Percentiles rank a stretch among this genome's conserved stretches.
These are phyloP conservation scores for Oopsacas minuta DNA, from an alignment of 37 sponge, comb jelly and placozoan species.

Conservation along the genomic window DNA sequence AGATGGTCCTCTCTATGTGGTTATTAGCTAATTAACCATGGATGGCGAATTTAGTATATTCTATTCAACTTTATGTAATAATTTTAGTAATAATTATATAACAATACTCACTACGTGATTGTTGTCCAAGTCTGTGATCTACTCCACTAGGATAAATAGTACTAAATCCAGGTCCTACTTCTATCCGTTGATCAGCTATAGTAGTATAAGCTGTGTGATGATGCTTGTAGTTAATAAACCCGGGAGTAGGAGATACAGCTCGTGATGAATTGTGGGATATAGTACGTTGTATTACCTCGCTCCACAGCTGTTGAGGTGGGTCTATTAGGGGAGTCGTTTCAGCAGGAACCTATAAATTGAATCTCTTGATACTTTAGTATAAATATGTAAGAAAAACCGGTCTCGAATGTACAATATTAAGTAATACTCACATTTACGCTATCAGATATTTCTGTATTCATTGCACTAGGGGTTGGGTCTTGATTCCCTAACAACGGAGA, in stretches of 20 bases:
- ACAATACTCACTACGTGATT: neutral
- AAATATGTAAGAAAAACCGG: too few relatives aligned
- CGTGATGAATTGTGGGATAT: neutral
- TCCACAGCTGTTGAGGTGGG: conserved; percentile 9
- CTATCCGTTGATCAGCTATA: neutral
- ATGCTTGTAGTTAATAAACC: neutral
- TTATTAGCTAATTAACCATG: too few relatives aligned
- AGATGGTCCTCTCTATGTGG: too few relatives aligned
- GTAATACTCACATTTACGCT: too few relatives aligned
- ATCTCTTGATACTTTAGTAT: too few relatives aligned
- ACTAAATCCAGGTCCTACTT: neutral
- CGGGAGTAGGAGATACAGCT: neutral
- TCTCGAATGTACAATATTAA: too few relatives aligned
- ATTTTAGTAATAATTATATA: too few relatives aligned
- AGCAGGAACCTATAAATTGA: neutral
- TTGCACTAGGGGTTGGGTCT: too few relatives aligned
- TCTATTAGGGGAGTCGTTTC: neutral
- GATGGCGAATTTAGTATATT: too few relatives aligned
- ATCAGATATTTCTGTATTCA: too few relatives aligned
- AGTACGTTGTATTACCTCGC: neutral
- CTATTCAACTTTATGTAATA: too few relatives aligned
- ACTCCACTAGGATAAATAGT: neutral
- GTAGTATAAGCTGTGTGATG: neutral
- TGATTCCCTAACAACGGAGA: too few relatives aligned
- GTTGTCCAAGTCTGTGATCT: neutral